Evolutionary conservation across 2,113 vertebrate species (phyloP).

Genomic region (Bagarius yarrelli): DNA sequence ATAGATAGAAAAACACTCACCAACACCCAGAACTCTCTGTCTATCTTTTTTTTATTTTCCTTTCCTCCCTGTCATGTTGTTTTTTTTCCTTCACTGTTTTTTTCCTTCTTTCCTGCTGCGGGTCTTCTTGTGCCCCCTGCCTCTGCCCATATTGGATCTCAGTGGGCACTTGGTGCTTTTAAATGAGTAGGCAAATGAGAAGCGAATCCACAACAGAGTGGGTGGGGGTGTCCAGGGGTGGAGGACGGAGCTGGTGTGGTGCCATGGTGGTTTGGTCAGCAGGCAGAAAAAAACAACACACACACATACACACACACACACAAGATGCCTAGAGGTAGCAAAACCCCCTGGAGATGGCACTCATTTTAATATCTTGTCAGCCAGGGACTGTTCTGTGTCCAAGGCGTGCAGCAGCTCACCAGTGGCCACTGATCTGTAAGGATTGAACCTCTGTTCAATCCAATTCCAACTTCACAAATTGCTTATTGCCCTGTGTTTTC

Average conservation of each 20-base stretch:
- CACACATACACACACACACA: slow-evolving; percentile 52
- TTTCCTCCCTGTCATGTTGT: slow-evolving; percentile 33
- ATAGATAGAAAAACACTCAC: slow-evolving; percentile 43
- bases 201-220: slow-evolving; percentile 34
- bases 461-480: slow-evolving; percentile 72
- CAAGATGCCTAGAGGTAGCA: slow-evolving; percentile 66
- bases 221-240: slow-evolving; percentile 33
- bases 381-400: slow-evolving; percentile 54
- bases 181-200: slow-evolving; percentile 80
- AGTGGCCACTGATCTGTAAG: slow-evolving; percentile 73
- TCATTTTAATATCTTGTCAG: slow-evolving; percentile 71
- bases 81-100: slow-evolving; percentile 53
- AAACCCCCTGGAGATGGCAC: slow-evolving; percentile 63
- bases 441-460: slow-evolving; percentile 68
- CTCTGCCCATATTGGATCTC: slow-evolving; percentile 80
- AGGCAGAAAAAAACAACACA: slow-evolving; percentile 63
- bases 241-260: slow-evolving; percentile 57
- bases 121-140: slow-evolving; percentile 70
- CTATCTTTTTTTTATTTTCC: slow-evolving; percentile 47
- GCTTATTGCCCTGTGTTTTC: slow-evolving; percentile 63
- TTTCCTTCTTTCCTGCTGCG: slow-evolving; percentile 69
- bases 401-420: slow-evolving; percentile 62
- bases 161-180: slow-evolving; percentile 76
- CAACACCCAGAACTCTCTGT: slow-evolving; percentile 59
- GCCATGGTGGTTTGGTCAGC: slow-evolving; percentile 67